Percentiles rank a stretch among this genome's conserved stretches.
These are phyloP conservation scores for Xestia xanthographa DNA, from an alignment of 2,888 invertebrate species.

Conservation along the genomic window DNA sequence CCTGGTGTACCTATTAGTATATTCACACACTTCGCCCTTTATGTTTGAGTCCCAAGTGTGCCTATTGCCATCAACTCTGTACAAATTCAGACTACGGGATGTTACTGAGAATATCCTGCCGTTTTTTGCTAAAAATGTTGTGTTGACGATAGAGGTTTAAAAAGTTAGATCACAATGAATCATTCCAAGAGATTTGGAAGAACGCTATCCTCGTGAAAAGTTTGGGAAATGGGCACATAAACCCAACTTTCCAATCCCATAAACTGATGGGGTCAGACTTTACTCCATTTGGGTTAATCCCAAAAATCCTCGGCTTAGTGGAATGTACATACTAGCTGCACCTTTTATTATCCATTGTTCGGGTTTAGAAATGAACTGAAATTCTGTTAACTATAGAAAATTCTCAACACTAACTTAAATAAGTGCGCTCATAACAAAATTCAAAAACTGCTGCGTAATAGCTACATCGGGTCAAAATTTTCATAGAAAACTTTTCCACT, in stretches of 20 bases:
- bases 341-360: background rate
- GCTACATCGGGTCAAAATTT: slow-evolving; percentile 14
- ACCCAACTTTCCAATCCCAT: slow-evolving; percentile 17
- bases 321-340: background rate
- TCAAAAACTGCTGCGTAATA: slow-evolving; percentile 8
- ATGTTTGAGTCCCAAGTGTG: background rate
- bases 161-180: background rate
- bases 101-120: background rate
- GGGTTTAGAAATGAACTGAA: background rate
- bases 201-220: background rate
- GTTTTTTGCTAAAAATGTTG: background rate
- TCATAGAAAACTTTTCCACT: slow-evolving; percentile 2
- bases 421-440: background rate
- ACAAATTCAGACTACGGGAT: background rate
- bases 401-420: slow-evolving; percentile 7
- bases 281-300: slow-evolving; percentile 19
- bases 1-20: background rate
- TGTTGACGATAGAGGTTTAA: background rate
- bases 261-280: background rate
- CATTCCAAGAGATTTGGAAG: slow-evolving; percentile 6
- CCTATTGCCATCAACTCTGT: background rate
- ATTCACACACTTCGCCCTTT: background rate
- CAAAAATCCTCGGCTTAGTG: no score
- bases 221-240: background rate
- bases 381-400: background rate